These are phyloP conservation scores for Tenthredo distinguenda DNA, from an alignment of 2,888 invertebrate species.

Conservation along the genomic window DNA sequence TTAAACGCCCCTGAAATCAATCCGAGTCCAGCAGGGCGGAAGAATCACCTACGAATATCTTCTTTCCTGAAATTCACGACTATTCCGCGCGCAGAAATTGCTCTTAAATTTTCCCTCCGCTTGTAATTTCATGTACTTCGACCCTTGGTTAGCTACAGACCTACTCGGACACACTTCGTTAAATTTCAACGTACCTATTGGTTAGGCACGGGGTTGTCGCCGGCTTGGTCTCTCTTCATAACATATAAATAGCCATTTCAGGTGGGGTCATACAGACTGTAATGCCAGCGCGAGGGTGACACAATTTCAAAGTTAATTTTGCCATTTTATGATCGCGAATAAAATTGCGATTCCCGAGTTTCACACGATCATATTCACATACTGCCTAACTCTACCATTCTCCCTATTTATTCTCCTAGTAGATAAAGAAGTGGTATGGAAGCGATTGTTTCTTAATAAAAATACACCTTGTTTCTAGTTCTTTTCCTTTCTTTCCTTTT, in stretches of 20 bases:
- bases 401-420: neutral
- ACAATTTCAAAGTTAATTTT: conserved; percentile 23
- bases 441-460: neutral
- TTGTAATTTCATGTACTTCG: neutral
- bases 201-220: neutral
- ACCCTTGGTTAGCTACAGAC: neutral
- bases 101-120: neutral
- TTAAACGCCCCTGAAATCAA: neutral
- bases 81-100: neutral
- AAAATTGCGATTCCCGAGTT: conserved; percentile 12
- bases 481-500: neutral
- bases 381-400: neutral
- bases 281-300: neutral
- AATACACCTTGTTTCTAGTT: neutral
- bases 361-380: neutral
- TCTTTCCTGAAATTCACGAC: neutral
- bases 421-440: neutral
- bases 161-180: conserved; percentile 3
- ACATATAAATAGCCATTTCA: conserved; percentile 29
- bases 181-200: neutral
- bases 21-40: neutral
- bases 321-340: conserved; percentile 4
- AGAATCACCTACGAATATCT: neutral
- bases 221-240: neutral
- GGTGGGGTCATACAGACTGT: neutral